These are phyloP conservation scores for Vanessa cardui DNA, from an alignment of 2,888 invertebrate genomes.

Conservation along the genomic window DNA sequence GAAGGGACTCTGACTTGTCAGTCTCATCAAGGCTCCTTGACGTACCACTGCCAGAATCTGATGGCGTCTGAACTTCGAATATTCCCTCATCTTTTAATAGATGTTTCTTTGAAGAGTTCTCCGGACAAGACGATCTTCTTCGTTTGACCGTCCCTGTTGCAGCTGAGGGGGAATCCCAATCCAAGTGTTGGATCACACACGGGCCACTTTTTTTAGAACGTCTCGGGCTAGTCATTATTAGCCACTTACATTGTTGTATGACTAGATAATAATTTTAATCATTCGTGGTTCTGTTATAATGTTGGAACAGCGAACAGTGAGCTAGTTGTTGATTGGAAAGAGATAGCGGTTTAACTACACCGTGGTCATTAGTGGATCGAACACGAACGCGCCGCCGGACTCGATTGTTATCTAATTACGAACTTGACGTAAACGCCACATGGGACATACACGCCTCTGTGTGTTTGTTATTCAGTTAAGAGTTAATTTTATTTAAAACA, in stretches of 20 bases:
- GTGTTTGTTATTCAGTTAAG: slow-evolving; percentile 60
- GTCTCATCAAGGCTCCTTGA: slow-evolving; percentile 66
- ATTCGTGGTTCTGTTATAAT: slow-evolving; percentile 26
- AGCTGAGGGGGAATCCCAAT: slow-evolving; percentile 88
- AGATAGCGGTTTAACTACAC: slow-evolving; percentile 47
- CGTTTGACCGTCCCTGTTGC: slow-evolving; percentile 87
- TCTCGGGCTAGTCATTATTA: slow-evolving; percentile 81
- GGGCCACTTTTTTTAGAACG: slow-evolving; percentile 73
- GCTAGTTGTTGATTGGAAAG: slow-evolving; percentile 47
- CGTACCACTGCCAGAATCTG: slow-evolving; percentile 73
- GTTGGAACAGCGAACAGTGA: slow-evolving; percentile 56
- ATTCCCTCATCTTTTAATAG: slow-evolving; percentile 58
- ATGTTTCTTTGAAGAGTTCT: slow-evolving; percentile 58
- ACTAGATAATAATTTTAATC: slow-evolving; percentile 40
- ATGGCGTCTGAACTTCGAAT: slow-evolving; percentile 70
- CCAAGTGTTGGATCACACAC: slow-evolving; percentile 73
- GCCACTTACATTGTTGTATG: slow-evolving; percentile 60
- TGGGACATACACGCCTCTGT: slow-evolving; percentile 56
- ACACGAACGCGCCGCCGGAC: slow-evolving; percentile 60
- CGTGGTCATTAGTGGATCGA: slow-evolving; percentile 65
- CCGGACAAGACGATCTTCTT: slow-evolving; percentile 83
- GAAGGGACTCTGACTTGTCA: slow-evolving; percentile 67
- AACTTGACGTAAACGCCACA: slow-evolving; percentile 67
- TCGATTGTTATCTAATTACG: slow-evolving; percentile 79
- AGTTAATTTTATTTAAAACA: slow-evolving; percentile 46